Conservation (phyloP, 2,797 vertebrate genomes). For the Protosalanx chinensis region DNA sequence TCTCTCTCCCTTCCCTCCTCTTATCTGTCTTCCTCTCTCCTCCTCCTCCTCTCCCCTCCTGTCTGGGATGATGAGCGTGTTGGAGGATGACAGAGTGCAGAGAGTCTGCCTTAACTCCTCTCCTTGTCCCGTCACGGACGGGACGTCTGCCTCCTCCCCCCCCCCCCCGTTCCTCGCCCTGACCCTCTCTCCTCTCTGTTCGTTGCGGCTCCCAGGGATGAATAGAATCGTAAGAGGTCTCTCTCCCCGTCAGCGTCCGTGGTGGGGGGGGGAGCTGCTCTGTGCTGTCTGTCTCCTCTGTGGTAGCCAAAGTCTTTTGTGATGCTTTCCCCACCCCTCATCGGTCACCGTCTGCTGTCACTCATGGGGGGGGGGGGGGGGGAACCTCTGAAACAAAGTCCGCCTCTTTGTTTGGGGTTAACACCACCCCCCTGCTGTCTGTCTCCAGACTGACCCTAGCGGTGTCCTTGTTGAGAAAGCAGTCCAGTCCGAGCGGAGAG, state of each 20-base stretch:
- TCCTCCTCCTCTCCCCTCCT: background rate
- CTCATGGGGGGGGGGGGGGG: slow-evolving; percentile 5
- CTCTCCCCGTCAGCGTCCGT: slow-evolving; percentile 13
- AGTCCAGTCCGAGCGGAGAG: background rate
- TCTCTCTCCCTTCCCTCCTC: background rate
- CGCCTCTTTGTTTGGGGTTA: slow-evolving; percentile 35
- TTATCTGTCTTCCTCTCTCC: background rate
- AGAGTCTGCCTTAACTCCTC: background rate
- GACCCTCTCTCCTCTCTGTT: slow-evolving; percentile 31
- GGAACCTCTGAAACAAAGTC: slow-evolving; percentile 32
- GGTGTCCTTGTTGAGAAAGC: too few relatives aligned
- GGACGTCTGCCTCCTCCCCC: slow-evolving; percentile 32
- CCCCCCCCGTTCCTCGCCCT: slow-evolving; percentile 53
- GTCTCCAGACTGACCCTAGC: too few relatives aligned
- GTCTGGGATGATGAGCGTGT: background rate
- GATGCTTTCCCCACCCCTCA: slow-evolving; percentile 39
- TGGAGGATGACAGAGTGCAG: background rate
- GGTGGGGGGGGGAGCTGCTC: slow-evolving; percentile 7
- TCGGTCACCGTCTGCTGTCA: slow-evolving; percentile 55
- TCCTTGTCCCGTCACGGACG: background rate
- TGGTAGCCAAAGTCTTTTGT: slow-evolving; percentile 43
- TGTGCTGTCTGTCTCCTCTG: background rate
- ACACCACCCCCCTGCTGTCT: slow-evolving; percentile 16
- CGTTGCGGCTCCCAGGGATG: slow-evolving; percentile 75
- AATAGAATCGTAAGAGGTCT: slow-evolving; percentile 86